Base-by-base conservation (phyloP, 2,888 invertebrate genomes). In the Lepidochrysops patricia region DNA sequence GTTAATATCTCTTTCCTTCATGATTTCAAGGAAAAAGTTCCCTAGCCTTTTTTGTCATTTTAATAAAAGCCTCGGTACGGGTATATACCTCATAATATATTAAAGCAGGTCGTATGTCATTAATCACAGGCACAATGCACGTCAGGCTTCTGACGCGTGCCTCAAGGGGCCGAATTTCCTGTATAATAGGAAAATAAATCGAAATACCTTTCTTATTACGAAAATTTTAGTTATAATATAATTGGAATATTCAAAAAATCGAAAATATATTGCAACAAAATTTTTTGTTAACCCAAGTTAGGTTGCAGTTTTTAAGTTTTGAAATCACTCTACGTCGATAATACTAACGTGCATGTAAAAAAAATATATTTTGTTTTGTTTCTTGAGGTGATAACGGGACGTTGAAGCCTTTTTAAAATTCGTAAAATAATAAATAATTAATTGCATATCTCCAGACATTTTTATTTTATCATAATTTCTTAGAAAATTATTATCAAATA, bases 71-170 rank as follows among this genome's bases (percentile, higher is more conserved):
- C 19, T 29, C 4, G 84, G 26, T 54, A 32, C 19, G 19, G 84
- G 26, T 54, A 32, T 43, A 43, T 43, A 27, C 27, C 57, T 27
- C 37, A 57, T 57, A 25, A 57, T 27, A 43, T 57, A 43, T 57
- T 43, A 85, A 83, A 85, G 83, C 84, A 81, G 76, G 80, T 79
- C 69, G 75, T 78, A 75, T 63, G 61, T 79, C 86, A 87, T 88
- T 87, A 84, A 87, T 87, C 87, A 86, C 74, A 67, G 64, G 72
- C 73, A 86, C 87, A 87, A 87, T 87, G 85, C 82, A 82, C 77
- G 86, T 86, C 87, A 79, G 69, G 72, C 73, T 68, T 67, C 65
- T 75, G 77, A 80, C 84, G 80, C 78, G 77, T 78, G 79, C 79
- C 79, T 77, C 79, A 75, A 82, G 80, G 83, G 77, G 74, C 77